Conservation (phyloP, 2,113 vertebrate species). For the Indri indri region DNA sequence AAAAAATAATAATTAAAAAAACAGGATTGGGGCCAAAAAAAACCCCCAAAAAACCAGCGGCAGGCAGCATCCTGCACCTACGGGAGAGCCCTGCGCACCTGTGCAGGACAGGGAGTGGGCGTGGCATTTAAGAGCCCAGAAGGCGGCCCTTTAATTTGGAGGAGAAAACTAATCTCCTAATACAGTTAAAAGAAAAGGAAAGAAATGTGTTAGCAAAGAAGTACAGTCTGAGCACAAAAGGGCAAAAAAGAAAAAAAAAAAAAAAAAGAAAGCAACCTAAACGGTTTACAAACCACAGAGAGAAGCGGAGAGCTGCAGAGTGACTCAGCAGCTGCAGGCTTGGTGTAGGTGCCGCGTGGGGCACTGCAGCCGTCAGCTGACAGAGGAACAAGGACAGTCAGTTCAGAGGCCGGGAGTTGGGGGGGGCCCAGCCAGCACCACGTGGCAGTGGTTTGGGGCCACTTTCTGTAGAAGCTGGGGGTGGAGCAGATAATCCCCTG, state of each 20-base stretch:
- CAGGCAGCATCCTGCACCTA: too few species aligned
- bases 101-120: neutral
- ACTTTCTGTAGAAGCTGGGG: neutral
- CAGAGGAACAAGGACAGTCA: neutral
- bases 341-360: too few species aligned
- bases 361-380: neutral
- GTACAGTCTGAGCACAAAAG: neutral
- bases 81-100: neutral
- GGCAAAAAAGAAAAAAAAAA: neutral
- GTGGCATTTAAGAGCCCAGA: neutral
- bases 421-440: neutral
- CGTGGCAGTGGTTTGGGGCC: accelerated
- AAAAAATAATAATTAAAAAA: too few species aligned
- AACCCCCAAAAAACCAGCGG: neutral
- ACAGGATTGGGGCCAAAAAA: neutral
- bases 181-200: neutral
- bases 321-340: neutral
- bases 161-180: neutral
- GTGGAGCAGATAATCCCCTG: accelerated
- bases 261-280: neutral
- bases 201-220: neutral
- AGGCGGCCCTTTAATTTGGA: neutral
- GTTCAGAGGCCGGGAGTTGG: neutral
- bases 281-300: neutral
- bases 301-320: neutral